These are phyloP conservation scores for Timema podura DNA, from an alignment of 2,888 invertebrate genomes.

Conservation along the genomic window DNA sequence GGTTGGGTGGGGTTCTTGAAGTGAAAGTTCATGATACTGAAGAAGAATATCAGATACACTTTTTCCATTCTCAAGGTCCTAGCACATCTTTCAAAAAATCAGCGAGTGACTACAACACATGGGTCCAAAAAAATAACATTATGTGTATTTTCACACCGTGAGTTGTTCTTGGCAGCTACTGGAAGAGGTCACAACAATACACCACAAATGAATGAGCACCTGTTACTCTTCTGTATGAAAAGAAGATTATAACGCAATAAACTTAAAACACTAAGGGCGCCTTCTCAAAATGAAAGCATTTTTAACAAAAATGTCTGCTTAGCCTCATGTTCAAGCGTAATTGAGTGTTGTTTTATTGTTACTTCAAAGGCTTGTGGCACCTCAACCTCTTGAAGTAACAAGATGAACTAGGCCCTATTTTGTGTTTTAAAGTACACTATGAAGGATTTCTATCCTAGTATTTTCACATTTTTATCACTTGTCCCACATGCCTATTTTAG, in stretches of 20 bases:
- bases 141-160: too few relatives aligned
- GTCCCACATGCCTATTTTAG: not conserved
- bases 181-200: not conserved
- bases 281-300: too few relatives aligned
- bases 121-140: too few relatives aligned
- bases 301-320: not conserved
- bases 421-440: slow-evolving; percentile 4
- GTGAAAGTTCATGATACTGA: too few relatives aligned
- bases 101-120: too few relatives aligned
- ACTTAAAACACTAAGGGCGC: too few relatives aligned
- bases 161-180: not conserved
- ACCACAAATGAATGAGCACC: slow-evolving; percentile 1
- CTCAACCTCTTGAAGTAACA: not conserved
- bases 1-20: too few relatives aligned
- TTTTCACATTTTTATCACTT: not conserved
- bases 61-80: slow-evolving; percentile 3
- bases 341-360: not conserved
- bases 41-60: not conserved
- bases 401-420: not conserved
- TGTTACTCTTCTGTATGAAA: not conserved
- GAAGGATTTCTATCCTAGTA: slow-evolving; percentile 2
- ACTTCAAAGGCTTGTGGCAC: not conserved
- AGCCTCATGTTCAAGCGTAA: not conserved
- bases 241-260: not conserved
- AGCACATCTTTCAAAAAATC: too few relatives aligned